A percentile compares a stretch with the other conserved stretches of the same genome.
Conservation (phyloP, 2,888 invertebrate genomes). For the Drosophila borealis region DNA sequence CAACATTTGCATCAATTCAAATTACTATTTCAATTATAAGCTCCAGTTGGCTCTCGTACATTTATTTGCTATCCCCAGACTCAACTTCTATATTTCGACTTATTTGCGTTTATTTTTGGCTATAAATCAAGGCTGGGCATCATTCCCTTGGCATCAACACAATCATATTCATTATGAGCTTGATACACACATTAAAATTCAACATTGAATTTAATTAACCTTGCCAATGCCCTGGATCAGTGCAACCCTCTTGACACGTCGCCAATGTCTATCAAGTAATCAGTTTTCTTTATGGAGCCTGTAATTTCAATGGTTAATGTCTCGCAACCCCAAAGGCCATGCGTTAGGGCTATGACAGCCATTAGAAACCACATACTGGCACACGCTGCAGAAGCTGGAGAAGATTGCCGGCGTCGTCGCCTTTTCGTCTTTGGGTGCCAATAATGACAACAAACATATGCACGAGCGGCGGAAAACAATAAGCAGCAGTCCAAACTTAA, state of each 20-base stretch:
- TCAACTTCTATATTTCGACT: background rate
- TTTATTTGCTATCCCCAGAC: conserved; percentile 4
- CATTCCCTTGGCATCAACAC: conserved; percentile 8
- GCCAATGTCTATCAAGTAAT: conserved; percentile 43
- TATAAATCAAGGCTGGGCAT: conserved; percentile 42
- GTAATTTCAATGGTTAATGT: conserved; percentile 29
- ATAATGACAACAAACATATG: conserved; percentile 71
- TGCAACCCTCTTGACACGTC: conserved; percentile 36
- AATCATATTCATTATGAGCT: conserved; percentile 51
- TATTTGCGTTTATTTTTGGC: conserved; percentile 6
- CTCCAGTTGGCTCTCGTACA: background rate
- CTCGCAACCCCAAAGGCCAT: conserved; percentile 33
- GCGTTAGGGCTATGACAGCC: conserved; percentile 23
- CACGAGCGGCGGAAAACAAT: conserved; percentile 57
- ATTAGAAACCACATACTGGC: conserved; percentile 32
- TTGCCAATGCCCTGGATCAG: conserved; percentile 29
- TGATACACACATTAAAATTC: conserved; percentile 44
- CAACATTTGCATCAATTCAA: conserved; percentile 2
- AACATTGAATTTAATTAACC: conserved; percentile 64
- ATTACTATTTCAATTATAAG: conserved; percentile 7
- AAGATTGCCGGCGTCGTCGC: conserved; percentile 35
- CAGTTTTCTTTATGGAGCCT: conserved; percentile 47
- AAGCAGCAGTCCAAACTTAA: conserved; percentile 71
- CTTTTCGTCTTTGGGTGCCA: conserved; percentile 42
- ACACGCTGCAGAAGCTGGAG: conserved; percentile 40